phyloP scores from a whole-genome alignment of 2,888 invertebrate genomes.

The Apotomis turbidana region DNA sequence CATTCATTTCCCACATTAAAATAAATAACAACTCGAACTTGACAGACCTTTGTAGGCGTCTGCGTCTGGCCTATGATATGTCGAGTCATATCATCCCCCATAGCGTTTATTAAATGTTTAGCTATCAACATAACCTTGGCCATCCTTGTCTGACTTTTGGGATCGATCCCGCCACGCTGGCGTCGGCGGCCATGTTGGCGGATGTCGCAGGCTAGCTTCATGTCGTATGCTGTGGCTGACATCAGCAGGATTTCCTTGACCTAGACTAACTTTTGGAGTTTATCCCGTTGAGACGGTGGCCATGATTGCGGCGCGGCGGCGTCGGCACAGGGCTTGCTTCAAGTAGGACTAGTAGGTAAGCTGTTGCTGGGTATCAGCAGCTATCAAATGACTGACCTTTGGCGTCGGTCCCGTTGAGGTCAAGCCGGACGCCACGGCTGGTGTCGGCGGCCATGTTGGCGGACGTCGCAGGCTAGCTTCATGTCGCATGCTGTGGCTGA shows the following conservation, averaged over 20 bases:
- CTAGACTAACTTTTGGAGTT: constrained; percentile 53
- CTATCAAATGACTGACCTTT: constrained; percentile 55
- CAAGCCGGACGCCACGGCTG: constrained; percentile 70
- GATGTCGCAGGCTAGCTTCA: constrained; percentile 75
- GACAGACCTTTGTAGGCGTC: no score
- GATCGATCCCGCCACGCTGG: constrained; percentile 70
- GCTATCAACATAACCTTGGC: no score
- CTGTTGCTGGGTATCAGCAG: constrained; percentile 87
- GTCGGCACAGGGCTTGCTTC: constrained; percentile 65
- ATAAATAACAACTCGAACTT: no score
- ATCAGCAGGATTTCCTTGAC: constrained; percentile 78
- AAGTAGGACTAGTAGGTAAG: constrained; percentile 84
- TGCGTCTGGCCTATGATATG: no score
- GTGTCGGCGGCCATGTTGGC: constrained; percentile 68
- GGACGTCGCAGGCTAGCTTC: constrained; percentile 71
- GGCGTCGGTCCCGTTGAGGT: constrained; percentile 73
- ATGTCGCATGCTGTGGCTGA: constrained; percentile 89
- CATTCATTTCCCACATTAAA: no score
- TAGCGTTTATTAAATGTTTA: no score
- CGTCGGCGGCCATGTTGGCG: constrained; percentile 65
- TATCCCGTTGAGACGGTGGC: constrained; percentile 74
- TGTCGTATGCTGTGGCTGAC: constrained; percentile 88
- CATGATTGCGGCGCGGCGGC: constrained; percentile 57
- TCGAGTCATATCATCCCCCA: no score
- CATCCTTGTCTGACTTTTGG: constrained; percentile 56